Evolutionary conservation across 2,888 invertebrate genomes (phyloP).

Genomic region (Himalopsyche kuldschensis): DNA sequence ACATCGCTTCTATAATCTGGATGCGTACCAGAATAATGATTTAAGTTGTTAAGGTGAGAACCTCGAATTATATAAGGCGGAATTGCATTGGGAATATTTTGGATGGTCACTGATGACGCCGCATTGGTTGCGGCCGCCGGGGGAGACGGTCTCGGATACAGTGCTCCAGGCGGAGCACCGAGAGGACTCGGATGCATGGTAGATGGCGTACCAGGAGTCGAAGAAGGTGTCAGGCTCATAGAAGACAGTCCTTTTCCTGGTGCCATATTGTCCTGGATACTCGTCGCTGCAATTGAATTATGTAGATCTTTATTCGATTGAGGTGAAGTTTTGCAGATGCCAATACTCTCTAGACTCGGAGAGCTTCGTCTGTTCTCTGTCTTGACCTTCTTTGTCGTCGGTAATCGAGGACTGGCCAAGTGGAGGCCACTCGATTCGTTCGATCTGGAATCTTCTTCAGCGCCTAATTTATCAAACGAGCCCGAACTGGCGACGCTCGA

Average conservation of each 20-base stretch:
- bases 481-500: conserved; percentile 69
- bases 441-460: conserved; percentile 75
- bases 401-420: conserved; percentile 58
- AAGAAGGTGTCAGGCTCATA: conserved; percentile 65
- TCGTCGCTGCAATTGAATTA: conserved; percentile 46
- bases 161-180: conserved; percentile 49
- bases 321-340: conserved; percentile 60
- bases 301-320: conserved; percentile 59
- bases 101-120: conserved; percentile 55
- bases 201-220: conserved; percentile 65
- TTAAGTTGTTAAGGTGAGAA: conserved; percentile 47
- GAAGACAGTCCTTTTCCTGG: conserved; percentile 59
- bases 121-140: conserved; percentile 67
- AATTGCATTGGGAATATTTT: conserved; percentile 62
- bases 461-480: conserved; percentile 72
- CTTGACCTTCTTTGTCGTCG: conserved; percentile 57
- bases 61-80: conserved; percentile 63
- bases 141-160: conserved; percentile 71
- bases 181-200: conserved; percentile 67
- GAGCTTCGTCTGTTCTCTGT: conserved; percentile 58
- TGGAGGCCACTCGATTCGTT: conserved; percentile 66
- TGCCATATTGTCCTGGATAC: conserved; percentile 58
- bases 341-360: conserved; percentile 56
- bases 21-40: conserved; percentile 48
- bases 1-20: conserved; percentile 40